Evolutionary conservation across 1,140 invertebrate genomes (phyloP), one percentile per base, ranked within the genome.

Genomic region (Physella acuta): DNA sequence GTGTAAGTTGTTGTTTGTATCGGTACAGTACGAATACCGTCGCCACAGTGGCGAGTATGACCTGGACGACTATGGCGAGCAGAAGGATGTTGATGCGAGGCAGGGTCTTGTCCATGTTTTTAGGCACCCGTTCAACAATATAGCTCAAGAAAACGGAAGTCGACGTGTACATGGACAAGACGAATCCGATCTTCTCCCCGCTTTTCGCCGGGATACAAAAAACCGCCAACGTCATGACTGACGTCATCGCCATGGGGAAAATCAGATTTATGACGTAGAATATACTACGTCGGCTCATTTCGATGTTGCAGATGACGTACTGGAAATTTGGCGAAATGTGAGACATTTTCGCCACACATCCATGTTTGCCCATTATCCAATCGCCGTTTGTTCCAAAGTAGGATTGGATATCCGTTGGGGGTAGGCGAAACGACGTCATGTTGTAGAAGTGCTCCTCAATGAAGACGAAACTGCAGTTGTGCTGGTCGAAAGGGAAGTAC

Each of bases 201-300:
- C 17, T n/a, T 26, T 61, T 34, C 2, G 59, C 59, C 1, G 59
- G 59, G 26, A 61, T 44, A 33, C 59, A 61, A 36, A 61, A 61
- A 3, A 61, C 59, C 2, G 39, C 37, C 1, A 61, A 24, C 20
- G 59, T 61, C 59, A 61, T 61, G 20, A n/a, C 59, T 24, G 59
- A 61, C 8, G 59, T 61, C 17, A 61, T 24, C 1, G 37, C 16
- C 59, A 61, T 61, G 1, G 59, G 59, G 17, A 20, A 20, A 61
- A 61, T 44, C 26, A 61, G 37, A 30, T 61, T 61, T n/a, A 34
- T 14, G n/a, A 61, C 59, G 28, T 37, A 61, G 59, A 61, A 61
- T 1, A n/a, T 14, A 26, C 59, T 61, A 20, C 59, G 11, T 28
- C 59, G 2, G 26, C 24, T 39, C 3, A 61, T 61, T 2, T 8